A percentile compares a stretch with the other conserved stretches of the same genome.
Conservation (phyloP, 1,140 invertebrate genomes). For the Drosophila baimaii region DNA sequence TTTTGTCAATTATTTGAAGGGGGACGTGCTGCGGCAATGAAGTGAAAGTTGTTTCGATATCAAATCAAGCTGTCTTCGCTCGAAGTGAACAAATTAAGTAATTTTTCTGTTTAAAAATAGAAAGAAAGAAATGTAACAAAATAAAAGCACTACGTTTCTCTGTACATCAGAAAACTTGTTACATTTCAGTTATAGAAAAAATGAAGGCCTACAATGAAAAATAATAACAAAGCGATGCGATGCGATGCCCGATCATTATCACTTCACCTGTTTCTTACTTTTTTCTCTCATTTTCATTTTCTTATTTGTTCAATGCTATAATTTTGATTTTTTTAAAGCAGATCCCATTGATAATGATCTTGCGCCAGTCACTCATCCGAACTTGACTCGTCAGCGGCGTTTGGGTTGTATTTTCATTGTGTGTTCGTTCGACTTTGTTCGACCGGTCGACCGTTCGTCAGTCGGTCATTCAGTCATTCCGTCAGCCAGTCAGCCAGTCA, state of each 20-base stretch:
- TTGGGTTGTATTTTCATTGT: conserved; percentile 36
- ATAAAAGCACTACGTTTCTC: conserved; percentile 38
- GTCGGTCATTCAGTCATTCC: conserved; percentile 20
- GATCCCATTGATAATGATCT: conserved; percentile 63
- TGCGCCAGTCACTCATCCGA: conserved; percentile 58
- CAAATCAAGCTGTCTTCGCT: conserved; percentile 59
- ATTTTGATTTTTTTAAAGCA: conserved; percentile 56
- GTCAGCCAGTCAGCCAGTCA: conserved; percentile 30
- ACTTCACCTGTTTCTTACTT: conserved; percentile 60
- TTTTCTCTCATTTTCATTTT: conserved; percentile 26
- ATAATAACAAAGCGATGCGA: conserved; percentile 49
- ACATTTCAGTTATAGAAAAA: conserved; percentile 33
- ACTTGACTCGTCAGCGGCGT: conserved; percentile 50
- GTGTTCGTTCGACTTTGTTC: conserved; percentile 35
- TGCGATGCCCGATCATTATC: conserved; percentile 49
- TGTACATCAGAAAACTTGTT: conserved; percentile 49
- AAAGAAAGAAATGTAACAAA: conserved; percentile 26
- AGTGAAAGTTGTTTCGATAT: conserved; percentile 75
- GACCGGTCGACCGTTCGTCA: conserved; percentile 17
- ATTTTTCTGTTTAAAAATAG: conserved; percentile 58
- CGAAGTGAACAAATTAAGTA: conserved; percentile 65
- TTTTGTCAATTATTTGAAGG: conserved; percentile 73
- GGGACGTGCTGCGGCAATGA: conserved; percentile 60
- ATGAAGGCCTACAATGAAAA: conserved; percentile 28
- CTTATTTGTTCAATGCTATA: conserved; percentile 59